phyloP scores from a whole-genome alignment of 1,140 invertebrate species.

The Schlechtendalia chinensis region DNA sequence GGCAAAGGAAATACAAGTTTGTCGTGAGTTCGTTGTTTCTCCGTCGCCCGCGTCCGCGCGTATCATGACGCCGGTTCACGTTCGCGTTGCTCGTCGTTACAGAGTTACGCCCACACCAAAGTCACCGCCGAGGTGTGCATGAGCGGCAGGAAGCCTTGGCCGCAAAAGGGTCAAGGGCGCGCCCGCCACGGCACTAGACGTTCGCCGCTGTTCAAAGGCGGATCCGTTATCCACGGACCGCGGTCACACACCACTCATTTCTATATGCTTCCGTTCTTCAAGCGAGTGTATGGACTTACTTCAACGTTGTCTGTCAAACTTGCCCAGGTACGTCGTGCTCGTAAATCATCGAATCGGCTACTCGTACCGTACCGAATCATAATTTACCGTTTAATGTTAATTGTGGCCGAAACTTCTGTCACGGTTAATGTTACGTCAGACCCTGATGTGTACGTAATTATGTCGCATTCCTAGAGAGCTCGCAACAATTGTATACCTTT shows the following conservation, averaged over 20 bases:
- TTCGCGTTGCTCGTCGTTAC: no score
- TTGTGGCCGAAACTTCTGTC: no score
- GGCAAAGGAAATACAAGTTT: conserved; percentile 83
- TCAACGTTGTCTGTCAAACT: conserved; percentile 84
- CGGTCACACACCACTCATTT: conserved; percentile 84
- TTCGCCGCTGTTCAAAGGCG: conserved; percentile 75
- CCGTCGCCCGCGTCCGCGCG: no score
- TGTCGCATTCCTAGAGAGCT: no score
- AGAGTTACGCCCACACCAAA: conserved; percentile 71
- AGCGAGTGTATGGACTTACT: conserved; percentile 75
- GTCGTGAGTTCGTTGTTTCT: conserved; percentile 68
- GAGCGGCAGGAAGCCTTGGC: conserved; percentile 89
- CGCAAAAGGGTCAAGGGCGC: conserved; percentile 84
- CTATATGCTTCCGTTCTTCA: conserved; percentile 83
- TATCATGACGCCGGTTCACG: no score
- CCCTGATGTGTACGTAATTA: background rate
- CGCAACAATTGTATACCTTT: no score
- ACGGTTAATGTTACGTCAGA: no score
- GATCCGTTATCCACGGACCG: conserved; percentile 84
- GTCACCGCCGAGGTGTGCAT: conserved; percentile 80
- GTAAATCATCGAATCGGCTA: background rate
- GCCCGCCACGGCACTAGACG: conserved; percentile 88
- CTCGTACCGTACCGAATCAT: background rate
- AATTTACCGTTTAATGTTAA: conserved; percentile 36
- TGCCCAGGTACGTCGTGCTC: conserved; percentile 64